Percentiles rank a stretch among this genome's conserved stretches.
These are phyloP conservation scores for Cephalotes varians DNA, from an alignment of 2,888 invertebrate genomes.

Conservation along the genomic window DNA sequence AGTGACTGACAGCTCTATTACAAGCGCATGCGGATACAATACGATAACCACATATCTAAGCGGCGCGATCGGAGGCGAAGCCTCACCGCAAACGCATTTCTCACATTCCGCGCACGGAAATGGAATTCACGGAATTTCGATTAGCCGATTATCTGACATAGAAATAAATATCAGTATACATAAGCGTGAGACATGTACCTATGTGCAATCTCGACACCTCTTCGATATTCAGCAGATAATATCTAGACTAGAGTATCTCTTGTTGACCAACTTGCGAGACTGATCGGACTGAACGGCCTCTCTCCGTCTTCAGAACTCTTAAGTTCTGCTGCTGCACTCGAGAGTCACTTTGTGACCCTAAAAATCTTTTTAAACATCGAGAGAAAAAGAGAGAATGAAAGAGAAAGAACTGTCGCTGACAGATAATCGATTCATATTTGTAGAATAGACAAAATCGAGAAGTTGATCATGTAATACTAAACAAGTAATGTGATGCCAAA, in stretches of 20 bases:
- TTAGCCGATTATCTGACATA: constrained; percentile 1
- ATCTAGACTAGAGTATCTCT: background rate
- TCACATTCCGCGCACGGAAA: constrained; percentile 29
- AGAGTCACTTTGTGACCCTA: constrained; percentile 7
- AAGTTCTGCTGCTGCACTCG: constrained; percentile 1
- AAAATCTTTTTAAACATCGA: constrained; percentile 8
- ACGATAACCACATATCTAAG: constrained; percentile 36
- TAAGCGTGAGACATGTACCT: background rate
- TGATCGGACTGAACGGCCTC: constrained; percentile 1
- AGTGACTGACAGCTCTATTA: constrained; percentile 41
- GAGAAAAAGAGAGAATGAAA: background rate
- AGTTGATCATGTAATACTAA: background rate
- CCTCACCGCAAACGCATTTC: constrained; percentile 48
- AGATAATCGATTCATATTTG: constrained; percentile 9
- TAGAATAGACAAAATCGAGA: background rate
- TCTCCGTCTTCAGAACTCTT: constrained; percentile 7
- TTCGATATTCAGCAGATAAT: constrained; percentile 16
- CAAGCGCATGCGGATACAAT: constrained; percentile 11
- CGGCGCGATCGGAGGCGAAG: constrained; percentile 21
- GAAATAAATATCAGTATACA: constrained; percentile 38
- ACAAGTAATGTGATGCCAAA: background rate
- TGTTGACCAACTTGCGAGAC: constrained; percentile 17
- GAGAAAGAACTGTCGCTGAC: background rate
- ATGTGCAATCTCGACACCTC: constrained; percentile 2
- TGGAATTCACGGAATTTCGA: constrained; percentile 43